Evolutionary conservation across 1,140 invertebrate genomes (phyloP).

Genomic region (Pogonomyrmex barbatus): DNA sequence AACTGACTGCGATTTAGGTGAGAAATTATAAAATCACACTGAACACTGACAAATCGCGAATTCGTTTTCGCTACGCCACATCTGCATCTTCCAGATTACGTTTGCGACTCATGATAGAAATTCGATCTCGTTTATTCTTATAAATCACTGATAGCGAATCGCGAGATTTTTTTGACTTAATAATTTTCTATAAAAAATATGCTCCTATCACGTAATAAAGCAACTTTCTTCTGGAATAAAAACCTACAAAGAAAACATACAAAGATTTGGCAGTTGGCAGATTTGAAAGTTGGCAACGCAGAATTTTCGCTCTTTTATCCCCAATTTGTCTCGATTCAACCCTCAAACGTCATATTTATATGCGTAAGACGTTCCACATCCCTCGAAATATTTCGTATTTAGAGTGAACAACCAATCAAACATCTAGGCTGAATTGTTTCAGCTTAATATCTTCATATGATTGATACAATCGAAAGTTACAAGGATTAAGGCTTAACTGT

Average conservation of each 20-base stretch:
- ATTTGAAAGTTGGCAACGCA: background rate
- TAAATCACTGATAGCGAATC: background rate
- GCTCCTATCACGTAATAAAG: background rate
- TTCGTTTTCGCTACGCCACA: background rate
- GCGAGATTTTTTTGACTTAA: background rate
- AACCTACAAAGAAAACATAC: background rate
- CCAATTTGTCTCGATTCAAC: background rate
- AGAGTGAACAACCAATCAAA: background rate
- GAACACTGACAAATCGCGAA: conserved; percentile 16
- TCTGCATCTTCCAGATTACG: conserved; percentile 12
- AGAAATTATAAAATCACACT: conserved; percentile 28
- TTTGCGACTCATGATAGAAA: conserved; percentile 30
- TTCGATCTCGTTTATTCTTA: conserved; percentile 9
- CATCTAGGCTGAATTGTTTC: conserved; percentile 1
- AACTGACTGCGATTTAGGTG: background rate
- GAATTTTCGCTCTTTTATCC: background rate
- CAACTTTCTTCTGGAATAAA: background rate
- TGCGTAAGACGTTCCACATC: background rate
- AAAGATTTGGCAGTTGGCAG: background rate
- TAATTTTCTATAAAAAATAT: background rate
- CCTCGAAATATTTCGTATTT: conserved; percentile 4
- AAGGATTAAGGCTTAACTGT: background rate
- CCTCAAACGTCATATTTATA: background rate
- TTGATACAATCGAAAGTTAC: background rate
- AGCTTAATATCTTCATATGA: background rate